phyloP scores from a whole-genome alignment of 2,888 invertebrate genomes.

The Cheilosia variabilis region DNA sequence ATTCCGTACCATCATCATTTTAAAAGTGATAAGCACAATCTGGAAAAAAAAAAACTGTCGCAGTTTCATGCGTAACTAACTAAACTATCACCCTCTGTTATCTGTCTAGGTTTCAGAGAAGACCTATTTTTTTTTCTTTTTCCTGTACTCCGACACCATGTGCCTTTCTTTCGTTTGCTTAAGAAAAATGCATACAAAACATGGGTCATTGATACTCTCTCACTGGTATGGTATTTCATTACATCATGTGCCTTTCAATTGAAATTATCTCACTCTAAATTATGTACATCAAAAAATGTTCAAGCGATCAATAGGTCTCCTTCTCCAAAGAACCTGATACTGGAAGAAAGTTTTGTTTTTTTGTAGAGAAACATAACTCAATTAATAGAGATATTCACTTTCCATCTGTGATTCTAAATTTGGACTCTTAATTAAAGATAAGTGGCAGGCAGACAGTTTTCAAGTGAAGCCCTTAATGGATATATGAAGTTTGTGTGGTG shows the following conservation, averaged over 20 bases:
- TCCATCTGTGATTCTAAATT: conserved; percentile 45
- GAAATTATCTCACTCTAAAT: conserved; percentile 34
- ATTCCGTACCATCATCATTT: too few relatives aligned
- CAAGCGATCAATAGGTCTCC: conserved; percentile 20
- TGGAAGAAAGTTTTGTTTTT: conserved; percentile 2
- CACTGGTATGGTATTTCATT: conserved; percentile 37
- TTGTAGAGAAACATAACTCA: conserved; percentile 31
- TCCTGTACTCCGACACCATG: neutral
- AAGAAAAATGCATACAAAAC: neutral
- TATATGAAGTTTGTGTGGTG: neutral
- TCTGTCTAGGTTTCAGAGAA: conserved; percentile 5
- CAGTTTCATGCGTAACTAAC: too few relatives aligned
- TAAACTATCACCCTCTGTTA: too few relatives aligned
- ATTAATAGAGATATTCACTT: conserved; percentile 36
- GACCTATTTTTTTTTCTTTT: neutral
- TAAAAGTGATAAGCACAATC: too few relatives aligned
- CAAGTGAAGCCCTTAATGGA: conserved; percentile 49
- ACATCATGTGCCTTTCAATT: conserved; percentile 43
- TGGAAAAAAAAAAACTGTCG: too few relatives aligned
- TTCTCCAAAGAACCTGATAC: conserved; percentile 9
- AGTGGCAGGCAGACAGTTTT: conserved; percentile 60
- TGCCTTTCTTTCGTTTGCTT: neutral
- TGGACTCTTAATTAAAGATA: conserved; percentile 61
- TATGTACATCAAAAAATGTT: neutral
- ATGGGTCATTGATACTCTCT: conserved; percentile 40